Conservation (phyloP, 2,888 invertebrate genomes). For the Drosophila neutralis region DNA sequence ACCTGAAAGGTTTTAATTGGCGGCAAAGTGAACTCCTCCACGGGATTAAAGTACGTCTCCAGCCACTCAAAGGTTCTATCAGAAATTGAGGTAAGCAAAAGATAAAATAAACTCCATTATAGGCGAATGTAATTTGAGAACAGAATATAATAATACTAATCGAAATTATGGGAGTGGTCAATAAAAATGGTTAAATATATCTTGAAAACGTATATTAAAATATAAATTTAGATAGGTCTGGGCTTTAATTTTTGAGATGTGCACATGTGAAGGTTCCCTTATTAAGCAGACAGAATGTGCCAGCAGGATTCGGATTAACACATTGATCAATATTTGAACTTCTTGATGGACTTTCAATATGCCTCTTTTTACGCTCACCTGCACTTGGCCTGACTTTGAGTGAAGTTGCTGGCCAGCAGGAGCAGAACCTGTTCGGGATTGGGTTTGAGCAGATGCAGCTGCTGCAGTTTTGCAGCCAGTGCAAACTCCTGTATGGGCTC, state of each 20-base stretch:
- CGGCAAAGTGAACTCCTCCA: conserved; percentile 75
- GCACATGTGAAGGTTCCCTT: background rate
- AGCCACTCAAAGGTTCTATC: conserved; percentile 81
- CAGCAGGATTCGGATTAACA: background rate
- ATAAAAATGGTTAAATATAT: background rate
- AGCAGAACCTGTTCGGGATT: conserved; percentile 68
- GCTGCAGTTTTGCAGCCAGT: conserved; percentile 65
- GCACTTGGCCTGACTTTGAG: conserved; percentile 63
- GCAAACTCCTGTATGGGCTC: conserved; percentile 80
- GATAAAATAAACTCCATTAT: background rate
- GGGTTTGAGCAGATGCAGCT: conserved; percentile 68
- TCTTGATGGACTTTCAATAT: background rate
- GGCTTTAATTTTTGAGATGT: too few relatives aligned
- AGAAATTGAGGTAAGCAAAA: background rate
- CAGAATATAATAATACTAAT: too few relatives aligned
- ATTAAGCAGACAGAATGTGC: background rate
- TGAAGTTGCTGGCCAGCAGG: conserved; percentile 66
- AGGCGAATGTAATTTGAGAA: background rate
- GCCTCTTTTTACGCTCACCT: conserved; percentile 33
- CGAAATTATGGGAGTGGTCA: background rate
- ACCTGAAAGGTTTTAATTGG: conserved; percentile 65
- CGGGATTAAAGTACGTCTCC: conserved; percentile 78
- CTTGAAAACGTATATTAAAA: background rate
- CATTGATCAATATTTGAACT: background rate
- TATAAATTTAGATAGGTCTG: too few relatives aligned